A percentile compares a stretch with the other conserved stretches of the same genome.
These are phyloP conservation scores for Oegoconia quadripuncta DNA, from an alignment of 2,888 invertebrate species.

Conservation along the genomic window DNA sequence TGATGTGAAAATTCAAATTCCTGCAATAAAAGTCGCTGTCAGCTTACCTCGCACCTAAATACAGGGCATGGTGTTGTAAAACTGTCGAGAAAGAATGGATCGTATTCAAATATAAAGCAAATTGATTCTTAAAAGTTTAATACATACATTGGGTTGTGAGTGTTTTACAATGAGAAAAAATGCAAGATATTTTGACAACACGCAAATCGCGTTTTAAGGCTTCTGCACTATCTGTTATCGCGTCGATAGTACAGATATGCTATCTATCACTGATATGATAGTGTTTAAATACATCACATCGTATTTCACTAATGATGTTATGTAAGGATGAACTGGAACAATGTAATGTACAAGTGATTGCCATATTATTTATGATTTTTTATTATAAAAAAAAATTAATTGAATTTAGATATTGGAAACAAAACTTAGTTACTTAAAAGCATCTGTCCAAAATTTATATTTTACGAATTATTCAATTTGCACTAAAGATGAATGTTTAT, in stretches of 20 bases:
- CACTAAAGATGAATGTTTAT: not conserved
- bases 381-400: constrained; percentile 14
- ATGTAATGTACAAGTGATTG: constrained; percentile 42
- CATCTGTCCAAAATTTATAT: constrained; percentile 45
- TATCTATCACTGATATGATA: constrained; percentile 57
- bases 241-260: constrained; percentile 44
- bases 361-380: constrained; percentile 36
- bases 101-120: too few relatives aligned
- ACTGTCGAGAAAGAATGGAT: too few relatives aligned
- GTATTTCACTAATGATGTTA: constrained; percentile 28
- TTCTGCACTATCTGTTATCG: constrained; percentile 43
- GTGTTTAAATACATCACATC: constrained; percentile 48
- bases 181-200: constrained; percentile 35
- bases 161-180: constrained; percentile 2
- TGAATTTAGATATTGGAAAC: constrained; percentile 13
- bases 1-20: not conserved
- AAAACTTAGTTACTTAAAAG: constrained; percentile 42
- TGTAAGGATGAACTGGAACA: constrained; percentile 21
- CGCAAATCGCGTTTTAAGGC: constrained; percentile 30
- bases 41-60: too few relatives aligned
- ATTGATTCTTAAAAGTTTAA: too few relatives aligned
- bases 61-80: too few relatives aligned
- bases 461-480: constrained; percentile 11
- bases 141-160: too few relatives aligned
- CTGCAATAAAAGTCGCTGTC: not conserved